Base-by-base conservation (phyloP, 2,888 invertebrate species). In the Patella pellucida region DNA sequence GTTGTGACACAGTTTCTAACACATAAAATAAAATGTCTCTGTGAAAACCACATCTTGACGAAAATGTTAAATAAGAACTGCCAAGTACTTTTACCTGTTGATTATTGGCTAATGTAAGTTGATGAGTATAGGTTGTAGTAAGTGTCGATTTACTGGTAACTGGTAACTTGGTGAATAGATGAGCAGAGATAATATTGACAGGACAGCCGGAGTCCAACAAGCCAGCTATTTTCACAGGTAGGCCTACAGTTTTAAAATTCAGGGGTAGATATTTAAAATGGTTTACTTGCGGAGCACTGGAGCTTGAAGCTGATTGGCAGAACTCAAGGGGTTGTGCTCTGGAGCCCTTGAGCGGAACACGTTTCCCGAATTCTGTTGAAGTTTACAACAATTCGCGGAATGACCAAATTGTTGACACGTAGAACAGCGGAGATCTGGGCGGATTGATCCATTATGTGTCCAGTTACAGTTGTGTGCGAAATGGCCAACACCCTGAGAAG, bases 351-450 rank as follows among this genome's bases (percentile, higher is more conserved):
- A 62, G 62, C 62, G 3, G 19, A 62, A 19, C 19, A 23, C 19
- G 62, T 62, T 62, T 62, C 62, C 62, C 62, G n/a, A 19, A 11
- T 11, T 11, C 62, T 19, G 11, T 31, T 31, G 31, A 31, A 31
- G 31, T 62, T 14, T 56, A 56, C 56, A 56, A n/a, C 56, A n/a
- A 56, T 56, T 12, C 9, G 9, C 56, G 16, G 56, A n/a, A 15
- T 56, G 56, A 56, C 56, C 56, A 56, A n/a, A n/a, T 56, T 56
- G 56, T n/a, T n/a, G 19, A 56, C 56, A 56, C n/a, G 16, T 56
- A 9, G 56, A 56, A 11, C 56, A 56, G 19, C 56, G 14, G 9
- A 56, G 16, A 56, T 16, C 19, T n/a, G n/a, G n/a, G 9, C 56
- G 56, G 19, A 56, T 19, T 15, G 56, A 56, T 9, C 56, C 56